phyloP scores from a whole-genome alignment of 1,140 invertebrate genomes.

The Megalopta genalis region DNA sequence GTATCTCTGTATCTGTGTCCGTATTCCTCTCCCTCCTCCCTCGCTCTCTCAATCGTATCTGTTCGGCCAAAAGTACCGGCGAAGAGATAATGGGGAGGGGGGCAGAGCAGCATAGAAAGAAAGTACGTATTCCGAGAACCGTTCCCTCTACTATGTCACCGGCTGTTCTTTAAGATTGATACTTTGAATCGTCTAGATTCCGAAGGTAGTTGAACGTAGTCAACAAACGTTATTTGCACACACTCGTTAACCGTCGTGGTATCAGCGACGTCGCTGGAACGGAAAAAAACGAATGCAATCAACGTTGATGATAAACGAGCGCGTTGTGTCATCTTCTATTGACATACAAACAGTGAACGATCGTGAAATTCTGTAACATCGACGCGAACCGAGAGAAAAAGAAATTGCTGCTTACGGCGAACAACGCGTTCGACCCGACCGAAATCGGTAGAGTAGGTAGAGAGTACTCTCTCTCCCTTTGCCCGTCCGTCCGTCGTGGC shows the following conservation, averaged over 20 bases:
- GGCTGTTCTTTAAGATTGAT: conserved; percentile 51
- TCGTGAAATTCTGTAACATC: conserved; percentile 27
- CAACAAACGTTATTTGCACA: conserved; percentile 52
- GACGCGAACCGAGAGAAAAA: neutral
- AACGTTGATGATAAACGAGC: conserved; percentile 60
- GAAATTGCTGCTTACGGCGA: conserved; percentile 7
- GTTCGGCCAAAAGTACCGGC: conserved; percentile 24
- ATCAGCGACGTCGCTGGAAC: conserved; percentile 49
- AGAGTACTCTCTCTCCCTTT: no score
- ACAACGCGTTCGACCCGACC: neutral
- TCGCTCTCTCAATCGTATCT: conserved; percentile 19
- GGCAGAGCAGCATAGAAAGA: conserved; percentile 23
- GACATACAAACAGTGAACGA: conserved; percentile 23
- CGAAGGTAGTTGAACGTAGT: conserved; percentile 46
- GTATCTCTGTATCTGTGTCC: neutral
- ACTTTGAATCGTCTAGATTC: conserved; percentile 52
- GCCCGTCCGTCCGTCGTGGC: no score
- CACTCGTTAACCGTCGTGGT: conserved; percentile 41
- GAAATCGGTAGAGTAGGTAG: no score
- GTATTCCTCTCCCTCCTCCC: no score
- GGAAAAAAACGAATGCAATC: conserved; percentile 60
- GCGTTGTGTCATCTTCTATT: conserved; percentile 36
- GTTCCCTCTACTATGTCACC: conserved; percentile 32
- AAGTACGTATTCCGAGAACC: conserved; percentile 31
- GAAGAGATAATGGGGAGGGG: conserved; percentile 40